Evolutionary conservation across 2,113 vertebrate genomes (phyloP), one percentile per base, ranked within the genome.

Genomic region (Fulmarus glacialis): DNA sequence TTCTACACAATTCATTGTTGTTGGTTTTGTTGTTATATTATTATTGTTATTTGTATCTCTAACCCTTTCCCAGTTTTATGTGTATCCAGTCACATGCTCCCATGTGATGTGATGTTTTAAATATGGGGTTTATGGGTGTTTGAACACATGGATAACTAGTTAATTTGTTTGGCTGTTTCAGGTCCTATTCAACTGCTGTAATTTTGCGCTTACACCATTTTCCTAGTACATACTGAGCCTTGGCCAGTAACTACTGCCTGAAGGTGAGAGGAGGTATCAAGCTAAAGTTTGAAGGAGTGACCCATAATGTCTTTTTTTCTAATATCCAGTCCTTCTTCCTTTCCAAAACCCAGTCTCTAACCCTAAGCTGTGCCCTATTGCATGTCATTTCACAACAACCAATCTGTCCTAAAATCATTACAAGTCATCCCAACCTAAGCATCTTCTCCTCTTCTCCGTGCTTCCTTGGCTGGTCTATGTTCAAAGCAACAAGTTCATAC

Each of bases 311-410:
- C 24, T 50, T 53, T 89, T 93, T 79, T 3, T 43, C 23, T 60
- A 43, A 27, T 50, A 80, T 20, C 8, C 32, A 43, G 20, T 55
- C n/a, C 11, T 30, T 60, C 20, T 48, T 86, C n/a, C 17, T 87
- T 87, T 68, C 48, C 18, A 87, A 64, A 80, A 11, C 6, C 3
- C 30, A 27, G 7, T 38, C 36, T 66, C 20, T 34, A 52, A 62
- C 12, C 6, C 26, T 55, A 53, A 67, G 6, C 4, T 63, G 52
- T 2, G 3, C 18, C 13, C 8, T 27, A 16, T 47, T 0, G 0
- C 6, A 19, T n/a, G 18, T 15, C 11, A 56, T 85, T 92, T 70
- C 19, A 16, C 29, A 73, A 29, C n/a, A 77, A 6, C 29, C 9
- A 29, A 12, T 56, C 17, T 64, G 18, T 34, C 17, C 32, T 48